Percentiles rank a stretch among this genome's conserved stretches.
phyloP scores from a whole-genome alignment of 2,113 vertebrate species.

The Ivindomyrus marchei region DNA sequence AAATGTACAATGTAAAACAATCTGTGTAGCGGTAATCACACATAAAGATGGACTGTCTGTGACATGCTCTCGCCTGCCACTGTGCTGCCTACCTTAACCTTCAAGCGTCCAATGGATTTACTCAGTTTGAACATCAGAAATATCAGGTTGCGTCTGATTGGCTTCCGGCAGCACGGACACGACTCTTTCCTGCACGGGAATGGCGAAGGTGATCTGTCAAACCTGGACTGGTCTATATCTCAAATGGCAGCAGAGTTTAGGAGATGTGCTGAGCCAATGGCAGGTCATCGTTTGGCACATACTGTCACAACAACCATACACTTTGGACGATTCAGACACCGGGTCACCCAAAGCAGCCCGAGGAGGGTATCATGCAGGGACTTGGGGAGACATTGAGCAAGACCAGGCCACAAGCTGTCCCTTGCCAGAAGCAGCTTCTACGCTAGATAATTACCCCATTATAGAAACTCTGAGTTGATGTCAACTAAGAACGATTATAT shows the following conservation, averaged over 20 bases:
- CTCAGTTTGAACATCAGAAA: conserved; percentile 67
- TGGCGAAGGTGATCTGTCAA: not conserved
- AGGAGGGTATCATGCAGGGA: not conserved
- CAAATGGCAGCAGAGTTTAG: not conserved
- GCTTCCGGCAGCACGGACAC: conserved; percentile 71
- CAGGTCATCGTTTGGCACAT: not conserved
- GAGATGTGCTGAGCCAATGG: not conserved
- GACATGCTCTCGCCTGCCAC: not conserved
- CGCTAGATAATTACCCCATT: not conserved
- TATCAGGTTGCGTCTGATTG: conserved; percentile 60
- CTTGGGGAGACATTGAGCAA: not conserved
- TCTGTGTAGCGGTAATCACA: not conserved
- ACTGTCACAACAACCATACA: not conserved
- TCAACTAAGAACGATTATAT: not conserved
- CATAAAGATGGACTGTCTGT: not conserved
- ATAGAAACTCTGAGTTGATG: not conserved
- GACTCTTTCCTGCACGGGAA: conserved; percentile 62
- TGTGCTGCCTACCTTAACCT: conserved; percentile 61
- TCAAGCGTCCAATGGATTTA: conserved; percentile 65
- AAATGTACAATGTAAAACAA: not conserved
- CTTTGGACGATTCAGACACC: not conserved
- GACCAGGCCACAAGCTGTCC: not conserved
- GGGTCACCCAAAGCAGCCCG: not conserved
- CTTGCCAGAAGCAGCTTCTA: not conserved
- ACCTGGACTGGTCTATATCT: not conserved